Evolutionary conservation across 2,797 vertebrate species (phyloP).

Genomic region (Sebastes elongatus): DNA sequence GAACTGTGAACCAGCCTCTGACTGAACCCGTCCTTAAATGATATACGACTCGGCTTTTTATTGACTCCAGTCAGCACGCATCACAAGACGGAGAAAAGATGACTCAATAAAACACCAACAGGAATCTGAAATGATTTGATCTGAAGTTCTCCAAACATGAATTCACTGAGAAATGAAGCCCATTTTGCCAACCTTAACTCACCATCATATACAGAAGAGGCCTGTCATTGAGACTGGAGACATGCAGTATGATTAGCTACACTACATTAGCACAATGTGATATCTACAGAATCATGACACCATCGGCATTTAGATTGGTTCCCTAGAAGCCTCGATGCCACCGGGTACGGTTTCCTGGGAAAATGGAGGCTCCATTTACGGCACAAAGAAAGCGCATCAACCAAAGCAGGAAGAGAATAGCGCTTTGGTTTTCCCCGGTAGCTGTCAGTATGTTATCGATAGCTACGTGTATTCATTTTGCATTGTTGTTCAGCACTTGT

Average conservation of each 20-base stretch:
- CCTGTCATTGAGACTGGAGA: background rate
- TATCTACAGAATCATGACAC: too few relatives aligned
- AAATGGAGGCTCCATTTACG: too few relatives aligned
- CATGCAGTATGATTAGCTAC: background rate
- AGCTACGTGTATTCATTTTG: too few relatives aligned
- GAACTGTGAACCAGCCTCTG: background rate
- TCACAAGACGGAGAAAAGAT: background rate
- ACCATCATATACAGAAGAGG: fast-evolving
- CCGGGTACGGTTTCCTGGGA: too few relatives aligned
- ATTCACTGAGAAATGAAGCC: background rate
- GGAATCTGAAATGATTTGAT: background rate
- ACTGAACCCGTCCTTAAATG: conserved; percentile 13
- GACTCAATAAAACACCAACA: background rate
- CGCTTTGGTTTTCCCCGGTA: too few relatives aligned
- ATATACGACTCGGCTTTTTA: conserved; percentile 13
- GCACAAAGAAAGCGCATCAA: too few relatives aligned
- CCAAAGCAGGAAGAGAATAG: too few relatives aligned
- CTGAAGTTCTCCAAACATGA: background rate
- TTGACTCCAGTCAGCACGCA: conserved; percentile 12
- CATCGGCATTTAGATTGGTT: too few relatives aligned
- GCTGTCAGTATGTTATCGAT: too few relatives aligned
- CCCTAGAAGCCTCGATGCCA: too few relatives aligned
- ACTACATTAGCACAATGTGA: too few relatives aligned
- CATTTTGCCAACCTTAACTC: background rate
- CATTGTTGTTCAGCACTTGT: too few relatives aligned